Evolutionary conservation across 2,113 vertebrate genomes (phyloP), one percentile per base, ranked within the genome.

Genomic region (Eolophus roseicapilla): DNA sequence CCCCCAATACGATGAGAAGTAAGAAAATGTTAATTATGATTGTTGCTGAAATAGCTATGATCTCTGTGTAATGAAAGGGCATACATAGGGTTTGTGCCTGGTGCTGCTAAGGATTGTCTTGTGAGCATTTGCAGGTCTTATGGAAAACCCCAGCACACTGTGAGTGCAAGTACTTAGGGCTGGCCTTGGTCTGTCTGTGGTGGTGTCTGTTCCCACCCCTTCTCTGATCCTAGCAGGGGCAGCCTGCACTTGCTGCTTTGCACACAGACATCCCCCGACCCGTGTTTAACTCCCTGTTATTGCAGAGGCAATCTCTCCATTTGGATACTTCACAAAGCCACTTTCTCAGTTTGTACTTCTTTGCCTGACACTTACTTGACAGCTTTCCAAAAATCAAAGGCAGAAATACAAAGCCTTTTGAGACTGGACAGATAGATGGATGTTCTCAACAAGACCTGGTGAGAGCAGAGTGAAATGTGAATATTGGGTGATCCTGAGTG

Each of bases 1-100:
- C 73, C 99, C 99, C 9, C 94, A 97, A 28, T 99, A 99, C 3
- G 98, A 99, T 78, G 98, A 99, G 50, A 99, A 98, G 99, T 99
- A 94, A 98, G 98, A 95, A 70, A 68, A 41, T 11, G 6, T 79
- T 71, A 20, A 71, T 69, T 59, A 10, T 15, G 2, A 23, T 62
- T 65, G 19, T 31, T 47, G 78, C 64, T 71, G 57, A 27, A 71
- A 77, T 74, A 69, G 17, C 60, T 93, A 14, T 0, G 0, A 25
- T 77, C 27, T 59, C 49, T 75, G 6, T 55, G 9, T 46, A 82
- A 65, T 5, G 41, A 50, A 52, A 57, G 29, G 67, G 47, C 28
- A 67, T 39, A 25, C 12, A 1, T 10, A 7, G 49, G 20, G 33
- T 64, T 5, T 25, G 27, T 47, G 73, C 10, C 44, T 57, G 10